Conservation (phyloP, 2,888 invertebrate genomes). For the Mycalesis mineus region DNA sequence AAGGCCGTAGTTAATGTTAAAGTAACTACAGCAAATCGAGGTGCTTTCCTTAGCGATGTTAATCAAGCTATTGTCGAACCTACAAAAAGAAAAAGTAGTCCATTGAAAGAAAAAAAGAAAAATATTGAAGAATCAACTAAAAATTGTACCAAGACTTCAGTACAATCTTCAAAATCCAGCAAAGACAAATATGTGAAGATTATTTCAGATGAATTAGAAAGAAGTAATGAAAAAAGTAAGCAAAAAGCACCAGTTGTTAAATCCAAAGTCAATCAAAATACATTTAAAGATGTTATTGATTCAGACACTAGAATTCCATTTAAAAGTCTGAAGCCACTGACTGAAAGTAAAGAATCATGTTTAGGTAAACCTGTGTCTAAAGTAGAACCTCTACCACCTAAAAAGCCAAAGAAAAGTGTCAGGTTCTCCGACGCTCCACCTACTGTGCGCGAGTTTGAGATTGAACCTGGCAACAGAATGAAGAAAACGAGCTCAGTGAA, state of each 20-base stretch:
- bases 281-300: neutral
- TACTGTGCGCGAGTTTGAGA: slow-evolving; percentile 50
- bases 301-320: slow-evolving; percentile 34
- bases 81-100: slow-evolving; percentile 41
- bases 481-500: slow-evolving; percentile 57
- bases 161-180: neutral
- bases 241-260: slow-evolving; percentile 8
- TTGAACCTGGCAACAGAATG: slow-evolving; percentile 61
- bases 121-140: slow-evolving; percentile 20
- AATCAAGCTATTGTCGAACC: slow-evolving; percentile 43
- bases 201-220: neutral
- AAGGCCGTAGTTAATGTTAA: slow-evolving; percentile 59
- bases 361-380: slow-evolving; percentile 54
- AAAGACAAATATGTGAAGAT: slow-evolving; percentile 7
- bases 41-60: slow-evolving; percentile 71
- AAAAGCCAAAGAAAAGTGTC: slow-evolving; percentile 53
- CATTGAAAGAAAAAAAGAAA: slow-evolving; percentile 26
- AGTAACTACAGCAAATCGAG: slow-evolving; percentile 72
- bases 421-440: slow-evolving; percentile 51
- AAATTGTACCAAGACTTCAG: slow-evolving; percentile 8
- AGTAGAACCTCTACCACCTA: slow-evolving; percentile 48
- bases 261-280: neutral
- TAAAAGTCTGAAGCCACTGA: slow-evolving; percentile 49
- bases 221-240: neutral
- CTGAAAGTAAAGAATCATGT: slow-evolving; percentile 32